Evolutionary conservation across 2,797 vertebrate genomes (phyloP).

Genomic region (Lindbergichthys nudifrons): DNA sequence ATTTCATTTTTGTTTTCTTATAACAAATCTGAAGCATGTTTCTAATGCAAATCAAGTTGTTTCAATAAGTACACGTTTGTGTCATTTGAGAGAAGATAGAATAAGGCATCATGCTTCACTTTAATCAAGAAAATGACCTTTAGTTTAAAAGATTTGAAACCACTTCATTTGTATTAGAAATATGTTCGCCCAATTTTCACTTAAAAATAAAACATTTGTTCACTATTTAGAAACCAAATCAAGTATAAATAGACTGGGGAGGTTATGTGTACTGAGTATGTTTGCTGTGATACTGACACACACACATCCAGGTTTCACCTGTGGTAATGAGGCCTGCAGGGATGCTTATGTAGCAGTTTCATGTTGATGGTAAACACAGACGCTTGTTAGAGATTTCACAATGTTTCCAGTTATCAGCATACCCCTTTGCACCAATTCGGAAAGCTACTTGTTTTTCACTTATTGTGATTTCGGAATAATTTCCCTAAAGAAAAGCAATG

Average conservation of each 20-base stretch:
- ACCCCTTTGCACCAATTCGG: neutral
- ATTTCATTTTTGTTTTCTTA: neutral
- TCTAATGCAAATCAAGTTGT: neutral
- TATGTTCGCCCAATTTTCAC: neutral
- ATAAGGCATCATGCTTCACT: too few species aligned
- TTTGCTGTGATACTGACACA: constrained; percentile 5
- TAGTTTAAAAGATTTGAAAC: neutral
- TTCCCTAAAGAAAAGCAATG: neutral
- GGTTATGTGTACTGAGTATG: neutral
- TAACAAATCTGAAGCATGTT: neutral
- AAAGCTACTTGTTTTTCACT: neutral
- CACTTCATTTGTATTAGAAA: neutral
- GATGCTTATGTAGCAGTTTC: constrained; percentile 58
- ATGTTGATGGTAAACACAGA: constrained; percentile 62
- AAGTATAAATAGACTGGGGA: neutral
- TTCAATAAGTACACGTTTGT: neutral
- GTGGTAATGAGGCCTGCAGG: constrained; percentile 28
- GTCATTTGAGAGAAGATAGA: neutral
- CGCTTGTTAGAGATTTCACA: neutral
- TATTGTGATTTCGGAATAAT: neutral
- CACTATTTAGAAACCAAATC: neutral
- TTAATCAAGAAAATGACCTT: neutral
- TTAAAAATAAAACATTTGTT: neutral
- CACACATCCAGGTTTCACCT: constrained; percentile 14
- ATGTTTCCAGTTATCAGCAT: neutral